Evolutionary conservation across 92 coral and sea anemone species (phyloP), one percentile per base, ranked within the genome.

Genomic region (Siderastrea siderea): DNA sequence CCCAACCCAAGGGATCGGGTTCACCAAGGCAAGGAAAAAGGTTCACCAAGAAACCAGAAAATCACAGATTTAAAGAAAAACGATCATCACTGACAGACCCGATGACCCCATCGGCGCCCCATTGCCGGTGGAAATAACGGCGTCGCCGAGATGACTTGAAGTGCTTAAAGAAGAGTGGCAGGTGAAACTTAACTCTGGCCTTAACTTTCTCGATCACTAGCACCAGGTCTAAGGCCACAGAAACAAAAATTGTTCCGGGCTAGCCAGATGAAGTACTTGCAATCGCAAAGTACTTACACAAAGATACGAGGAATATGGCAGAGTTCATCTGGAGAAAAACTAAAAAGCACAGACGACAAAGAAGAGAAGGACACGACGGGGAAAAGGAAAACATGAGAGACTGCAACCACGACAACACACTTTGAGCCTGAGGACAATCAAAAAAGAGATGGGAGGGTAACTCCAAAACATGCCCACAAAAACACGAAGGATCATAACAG

Each of bases 291-390:
- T 1, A 70, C 8, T 14, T 78, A 52, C 1, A 38, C 46, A 44
- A 80, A 81, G 55, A 82, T 47, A 0, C 64, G 71, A 0, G 81
- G 94, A 0, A 76, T 49, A 1, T 2, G n/a, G 2, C 44, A 14
- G 0, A 74, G 13, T 16, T 76, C 79, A 13, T 67, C 84, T 0
- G 63, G 1, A 53, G 7, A 26, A 45, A 91, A 76, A 1, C 91
- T 91, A 78, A 91, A 91, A 17, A 91, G 78, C 1, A 80, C 47
- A 14, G 91, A 0, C 77, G 78, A 26, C 38, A 26, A 26, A 26
- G 38, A 26, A 26, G 38, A 26, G 38, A 26, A 26, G 38, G 38
- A 26, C 38, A 26, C 38, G 0, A 26, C 38, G 38, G 38, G 38
- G 38, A 26, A 26, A 26, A 26, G 38, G 38, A 26, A 26, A 26